Evolutionary conservation across 2,888 invertebrate species (phyloP), one percentile per base, ranked within the genome.

Genomic region (Lepeophtheirus nordmannii): DNA sequence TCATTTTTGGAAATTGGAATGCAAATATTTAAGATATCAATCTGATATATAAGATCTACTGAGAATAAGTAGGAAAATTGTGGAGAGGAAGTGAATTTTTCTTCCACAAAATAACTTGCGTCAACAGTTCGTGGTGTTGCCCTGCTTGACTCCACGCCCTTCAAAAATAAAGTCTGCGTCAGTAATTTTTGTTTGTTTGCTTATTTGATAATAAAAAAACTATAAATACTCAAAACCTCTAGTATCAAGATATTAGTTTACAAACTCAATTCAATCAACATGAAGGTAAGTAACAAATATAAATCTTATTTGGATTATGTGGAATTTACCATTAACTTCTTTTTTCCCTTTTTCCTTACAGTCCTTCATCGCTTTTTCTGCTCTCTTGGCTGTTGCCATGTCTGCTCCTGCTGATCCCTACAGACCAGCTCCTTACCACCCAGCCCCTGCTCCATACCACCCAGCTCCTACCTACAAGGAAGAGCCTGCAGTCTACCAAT

Each of bases 401-500:
- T 8, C 60, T 30, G 60, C 60, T 3, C 53, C 53, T 20, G 57
- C 57, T 57, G n/a, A n/a, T n/a, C 57, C 57, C 23, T 57, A 57
- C 57, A 8, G 23, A 1, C 57, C 57, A 20, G 57, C 30, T 30
- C 53, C 53, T 17, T 46, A 46, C 8, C 53, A 46, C 53, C 53
- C 53, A 5, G 53, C 53, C 8, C 53, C 53, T 5, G 60, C 60
- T n/a, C 60, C 60, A 12, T 60, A 60, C 60, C 30, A 22, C 22
- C 60, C 60, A 20, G 60, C 22, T 17, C 60, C 60, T 30, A 10
- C 37, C 23, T 60, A 60, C 23, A 46, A 46, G 53, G 53, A 46
- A n/a, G n/a, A 46, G 1, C 60, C 60, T 12, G 60, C 60, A 23
- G 22, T 11, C 60, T 60, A 60, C 37, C 22, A 60, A 60, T 60